These are phyloP conservation scores for Patella depressa DNA, from an alignment of 2,888 invertebrate genomes.

Conservation along the genomic window DNA sequence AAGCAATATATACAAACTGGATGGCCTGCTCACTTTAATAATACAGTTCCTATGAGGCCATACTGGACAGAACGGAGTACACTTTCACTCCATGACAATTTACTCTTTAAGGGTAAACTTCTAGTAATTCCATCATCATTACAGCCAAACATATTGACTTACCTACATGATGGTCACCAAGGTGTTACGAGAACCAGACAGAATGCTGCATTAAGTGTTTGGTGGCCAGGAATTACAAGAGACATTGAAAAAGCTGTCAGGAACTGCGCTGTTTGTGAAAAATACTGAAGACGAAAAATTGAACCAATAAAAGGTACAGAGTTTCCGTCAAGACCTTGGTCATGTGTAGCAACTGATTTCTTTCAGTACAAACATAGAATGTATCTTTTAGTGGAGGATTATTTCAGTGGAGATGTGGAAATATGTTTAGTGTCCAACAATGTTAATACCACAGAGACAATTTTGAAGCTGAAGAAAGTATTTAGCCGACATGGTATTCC, in stretches of 20 bases:
- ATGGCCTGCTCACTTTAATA: background rate
- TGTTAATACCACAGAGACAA: background rate
- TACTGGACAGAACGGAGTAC: background rate
- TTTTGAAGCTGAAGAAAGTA: background rate
- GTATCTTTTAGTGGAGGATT: background rate
- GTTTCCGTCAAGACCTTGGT: slow-evolving; percentile 7
- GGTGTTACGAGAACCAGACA: background rate
- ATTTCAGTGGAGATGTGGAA: background rate
- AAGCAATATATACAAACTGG: background rate
- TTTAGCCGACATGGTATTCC: slow-evolving; percentile 24
- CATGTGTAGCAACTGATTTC: slow-evolving; percentile 3
- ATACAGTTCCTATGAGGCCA: background rate
- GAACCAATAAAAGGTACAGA: background rate
- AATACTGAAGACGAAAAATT: background rate
- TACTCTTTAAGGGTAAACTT: background rate
- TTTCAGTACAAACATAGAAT: slow-evolving; percentile 1
- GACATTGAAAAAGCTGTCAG: background rate
- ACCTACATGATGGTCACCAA: slow-evolving; percentile 20
- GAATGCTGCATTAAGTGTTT: background rate
- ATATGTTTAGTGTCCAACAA: background rate
- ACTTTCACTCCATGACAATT: background rate
- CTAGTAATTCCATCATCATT: background rate
- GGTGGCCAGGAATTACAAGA: background rate
- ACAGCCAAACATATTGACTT: background rate
- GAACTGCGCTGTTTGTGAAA: background rate